phyloP scores from a whole-genome alignment of 2,888 invertebrate genomes.

The Eristalinus aeneus region DNA sequence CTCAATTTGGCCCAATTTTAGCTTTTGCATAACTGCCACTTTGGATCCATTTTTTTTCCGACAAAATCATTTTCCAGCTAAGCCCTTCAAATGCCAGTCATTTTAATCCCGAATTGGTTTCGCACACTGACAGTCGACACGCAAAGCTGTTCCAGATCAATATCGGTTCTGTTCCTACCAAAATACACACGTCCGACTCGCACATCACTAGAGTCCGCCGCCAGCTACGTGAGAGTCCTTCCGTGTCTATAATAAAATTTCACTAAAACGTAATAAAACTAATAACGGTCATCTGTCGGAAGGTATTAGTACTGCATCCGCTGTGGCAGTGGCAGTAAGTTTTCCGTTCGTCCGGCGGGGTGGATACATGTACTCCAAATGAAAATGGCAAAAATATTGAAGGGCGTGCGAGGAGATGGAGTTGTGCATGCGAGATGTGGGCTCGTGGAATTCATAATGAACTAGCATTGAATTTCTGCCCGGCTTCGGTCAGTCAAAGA shows the following conservation, averaged over 20 bases:
- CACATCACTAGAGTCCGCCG: constrained; percentile 19
- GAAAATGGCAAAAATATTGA: not conserved
- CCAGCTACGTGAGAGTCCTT: constrained; percentile 40
- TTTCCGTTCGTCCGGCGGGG: constrained; percentile 7
- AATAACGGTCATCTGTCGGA: constrained; percentile 35
- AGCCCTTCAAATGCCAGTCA: not conserved
- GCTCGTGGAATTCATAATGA: constrained; percentile 37
- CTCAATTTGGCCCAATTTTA: not conserved
- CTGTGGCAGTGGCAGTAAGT: constrained; percentile 7
- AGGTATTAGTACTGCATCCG: constrained; percentile 48
- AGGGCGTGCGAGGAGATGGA: not conserved
- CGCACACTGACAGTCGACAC: constrained; percentile 37
- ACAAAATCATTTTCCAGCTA: not conserved
- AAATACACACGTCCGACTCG: not conserved
- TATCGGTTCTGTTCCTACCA: constrained; percentile 6
- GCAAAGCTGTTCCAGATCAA: constrained; percentile 41
- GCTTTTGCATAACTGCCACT: not conserved
- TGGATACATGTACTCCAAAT: constrained; percentile 27
- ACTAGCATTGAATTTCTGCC: constrained; percentile 1
- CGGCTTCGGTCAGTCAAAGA: not conserved
- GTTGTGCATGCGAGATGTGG: constrained; percentile 14
- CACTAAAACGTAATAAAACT: constrained; percentile 58
- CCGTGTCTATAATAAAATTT: constrained; percentile 57
- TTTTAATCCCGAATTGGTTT: constrained; percentile 28
- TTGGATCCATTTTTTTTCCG: not conserved